Evolutionary conservation across 1,140 invertebrate species (phyloP), one percentile per base, ranked within the genome.

Genomic region (Brachionus asplanchnoidis): DNA sequence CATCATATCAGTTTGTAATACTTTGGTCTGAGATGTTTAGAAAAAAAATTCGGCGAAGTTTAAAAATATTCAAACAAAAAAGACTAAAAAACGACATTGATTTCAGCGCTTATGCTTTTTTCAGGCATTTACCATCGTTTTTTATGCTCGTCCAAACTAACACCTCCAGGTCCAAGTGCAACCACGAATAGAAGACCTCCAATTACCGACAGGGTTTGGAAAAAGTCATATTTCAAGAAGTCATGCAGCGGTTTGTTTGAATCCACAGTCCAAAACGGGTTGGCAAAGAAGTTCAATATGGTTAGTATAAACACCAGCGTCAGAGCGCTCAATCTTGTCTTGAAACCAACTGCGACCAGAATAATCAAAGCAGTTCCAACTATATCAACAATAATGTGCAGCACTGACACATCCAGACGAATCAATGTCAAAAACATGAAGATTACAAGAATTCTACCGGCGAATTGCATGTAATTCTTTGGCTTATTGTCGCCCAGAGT

Each of bases 171-270:
- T 26, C 98, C 98, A 85, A 98, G 92, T 73, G 95, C 96, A 2
- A 99, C 97, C 86, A 99, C 96, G 93, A 99, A 97, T 53, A 99
- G 91, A n/a, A 99, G 92, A 85, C 98, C 98, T 85, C 98, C 98
- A 87, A 99, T 94, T 46, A 99, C 97, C 77, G 97, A 99, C 85
- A 98, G 90, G 42, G 97, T 99, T 94, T 99, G 92, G 94, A 99
- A 99, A 92, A 99, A 99, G 91, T 99, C 98, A 88, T 99, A 99
- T 92, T 99, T 99, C 65, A 99, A 93, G 91, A 99, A 99, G 91
- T 99, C 98, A 89, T 97, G 92, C 86, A 99, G 93, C 17, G 97
- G 95, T 88, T 95, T 96, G 89, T 98, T 94, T 7, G 94, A 92
- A 3, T 97, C 96, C 88, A 99, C 94, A 85, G 92, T 93, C 98